Conservation (phyloP, 2,888 invertebrate genomes). For the Catocala fraxini region DNA sequence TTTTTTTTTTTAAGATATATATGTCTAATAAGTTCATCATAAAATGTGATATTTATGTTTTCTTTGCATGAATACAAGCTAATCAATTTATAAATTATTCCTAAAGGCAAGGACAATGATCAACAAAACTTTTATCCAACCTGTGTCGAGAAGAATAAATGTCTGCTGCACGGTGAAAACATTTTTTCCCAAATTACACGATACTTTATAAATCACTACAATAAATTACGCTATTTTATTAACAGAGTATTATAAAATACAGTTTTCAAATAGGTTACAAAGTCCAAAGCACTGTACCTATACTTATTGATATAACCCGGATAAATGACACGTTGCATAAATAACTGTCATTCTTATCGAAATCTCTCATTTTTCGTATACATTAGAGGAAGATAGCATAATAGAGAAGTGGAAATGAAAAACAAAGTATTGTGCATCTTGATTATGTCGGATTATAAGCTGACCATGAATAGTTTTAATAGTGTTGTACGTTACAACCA, state of each 20-base stretch:
- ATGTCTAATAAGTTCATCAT: no score
- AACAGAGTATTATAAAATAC: slow-evolving; percentile 1
- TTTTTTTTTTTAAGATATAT: no score
- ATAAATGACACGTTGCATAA: background rate
- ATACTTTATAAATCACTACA: slow-evolving; percentile 9
- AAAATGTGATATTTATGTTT: background rate
- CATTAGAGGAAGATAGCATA: background rate
- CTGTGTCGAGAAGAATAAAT: slow-evolving; percentile 77
- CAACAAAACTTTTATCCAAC: slow-evolving; percentile 51
- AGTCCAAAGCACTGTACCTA: slow-evolving; percentile 66
- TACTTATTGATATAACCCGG: slow-evolving; percentile 4
- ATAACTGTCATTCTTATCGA: background rate
- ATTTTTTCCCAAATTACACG: slow-evolving; percentile 52
- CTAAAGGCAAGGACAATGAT: slow-evolving; percentile 5
- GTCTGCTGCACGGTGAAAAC: slow-evolving; percentile 79
- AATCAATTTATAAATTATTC: background rate
- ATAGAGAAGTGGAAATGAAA: background rate
- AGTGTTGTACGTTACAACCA: no score
- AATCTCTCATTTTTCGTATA: background rate
- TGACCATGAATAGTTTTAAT: no score
- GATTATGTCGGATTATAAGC: background rate
- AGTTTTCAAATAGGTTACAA: slow-evolving; percentile 69
- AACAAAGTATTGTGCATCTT: background rate
- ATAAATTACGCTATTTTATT: slow-evolving; percentile 41
- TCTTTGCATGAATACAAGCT: background rate